A percentile compares a stretch with the other conserved stretches of the same genome.
These are phyloP conservation scores for Saccostrea glomerata DNA, from an alignment of 1,140 invertebrate genomes.

Conservation along the genomic window DNA sequence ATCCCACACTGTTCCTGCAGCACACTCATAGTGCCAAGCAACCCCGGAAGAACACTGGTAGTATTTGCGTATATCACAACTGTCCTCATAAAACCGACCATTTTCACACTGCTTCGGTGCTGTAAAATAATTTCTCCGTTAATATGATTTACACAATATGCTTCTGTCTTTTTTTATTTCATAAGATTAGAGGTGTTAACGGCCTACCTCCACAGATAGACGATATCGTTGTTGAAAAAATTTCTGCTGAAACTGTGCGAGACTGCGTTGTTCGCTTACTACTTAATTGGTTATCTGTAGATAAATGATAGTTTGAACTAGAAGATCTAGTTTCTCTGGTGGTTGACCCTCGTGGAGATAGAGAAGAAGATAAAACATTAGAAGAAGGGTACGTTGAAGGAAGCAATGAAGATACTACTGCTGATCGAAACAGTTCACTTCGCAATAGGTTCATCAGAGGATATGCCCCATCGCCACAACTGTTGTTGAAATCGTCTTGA, in stretches of 20 bases:
- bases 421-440: background rate
- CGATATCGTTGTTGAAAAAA: background rate
- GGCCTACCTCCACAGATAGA: background rate
- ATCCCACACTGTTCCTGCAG: constrained; percentile 35
- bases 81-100: background rate
- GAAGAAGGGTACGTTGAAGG: background rate
- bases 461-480: constrained; percentile 89
- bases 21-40: background rate
- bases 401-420: background rate
- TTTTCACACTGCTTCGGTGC: constrained; percentile 25
- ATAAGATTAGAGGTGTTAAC: background rate
- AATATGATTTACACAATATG: background rate
- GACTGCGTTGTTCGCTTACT: background rate
- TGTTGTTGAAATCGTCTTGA: constrained; percentile 94
- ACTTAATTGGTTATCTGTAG: background rate
- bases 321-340: background rate
- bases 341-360: background rate
- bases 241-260: background rate
- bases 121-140: background rate
- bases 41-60: constrained; percentile 44
- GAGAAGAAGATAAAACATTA: background rate
- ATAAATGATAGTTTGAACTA: background rate
- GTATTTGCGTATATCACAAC: constrained; percentile 23
- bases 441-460: constrained; percentile 85
- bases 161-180: background rate